Evolutionary conservation across 2,888 invertebrate genomes (phyloP), one percentile per base, ranked within the genome.

Genomic region (Andrena fulva): DNA sequence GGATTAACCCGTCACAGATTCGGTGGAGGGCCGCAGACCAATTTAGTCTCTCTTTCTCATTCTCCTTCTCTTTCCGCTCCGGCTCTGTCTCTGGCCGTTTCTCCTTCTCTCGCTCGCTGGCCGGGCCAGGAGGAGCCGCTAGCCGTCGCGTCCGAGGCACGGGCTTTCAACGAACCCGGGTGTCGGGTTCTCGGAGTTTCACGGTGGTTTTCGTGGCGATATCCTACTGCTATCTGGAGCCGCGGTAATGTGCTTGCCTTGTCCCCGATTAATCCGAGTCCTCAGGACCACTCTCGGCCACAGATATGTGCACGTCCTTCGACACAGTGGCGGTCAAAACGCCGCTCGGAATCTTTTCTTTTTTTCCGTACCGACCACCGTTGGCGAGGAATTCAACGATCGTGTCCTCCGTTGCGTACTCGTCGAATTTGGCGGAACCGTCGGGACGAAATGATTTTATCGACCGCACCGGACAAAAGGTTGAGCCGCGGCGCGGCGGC

Each of bases 1-100:
- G 92, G 91, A 93, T 93, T 93, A 92, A 93, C 92, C 92, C 91
- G 92, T 93, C 92, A 93, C 90, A 87, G 90, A 91, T 91, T 91
- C 90, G 87, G 90, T 78, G 86, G 86, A 86, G 89, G 80, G 80
- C 84, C 84, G 85, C 87, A 86, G 86, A 85, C 90, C 90, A 91
- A 91, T 91, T 91, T 89, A 79, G 76, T 78, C 74, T 64, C 52
- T 59, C 62, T 69, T 12, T 63, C 67, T 71, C 76, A 77, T 72
- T 80, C 69, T 82, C 50, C 50, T 12, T 42, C 42, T 42, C 42
- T 12, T 42, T 12, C 42, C 42, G 42, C 42, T 42, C 12, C 42
- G 42, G 42, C 35, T 12, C 35, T 35, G 35, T 35, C 35, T 3
- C 10, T 1, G 35, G 35, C 12, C 71, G 31, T 75, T 74, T 69